Conservation (phyloP, 2,113 vertebrate genomes). For the Pampusana beccarii region DNA sequence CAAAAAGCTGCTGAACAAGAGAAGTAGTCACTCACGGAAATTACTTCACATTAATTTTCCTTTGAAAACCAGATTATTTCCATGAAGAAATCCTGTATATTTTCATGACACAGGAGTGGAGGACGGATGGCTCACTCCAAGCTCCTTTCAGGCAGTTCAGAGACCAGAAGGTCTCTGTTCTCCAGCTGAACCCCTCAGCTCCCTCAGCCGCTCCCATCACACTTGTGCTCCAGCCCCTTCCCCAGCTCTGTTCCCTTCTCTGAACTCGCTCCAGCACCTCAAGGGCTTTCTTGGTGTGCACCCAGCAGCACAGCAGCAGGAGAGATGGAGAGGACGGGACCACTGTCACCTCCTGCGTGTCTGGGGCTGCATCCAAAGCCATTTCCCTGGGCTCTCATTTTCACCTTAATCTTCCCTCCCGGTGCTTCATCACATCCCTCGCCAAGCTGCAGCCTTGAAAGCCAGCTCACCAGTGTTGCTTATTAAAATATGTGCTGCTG, state of each 20-base stretch:
- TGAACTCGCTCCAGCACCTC: no score
- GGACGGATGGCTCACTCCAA: not conserved
- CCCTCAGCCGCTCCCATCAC: no score
- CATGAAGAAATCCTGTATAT: not conserved
- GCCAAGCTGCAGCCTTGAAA: not conserved
- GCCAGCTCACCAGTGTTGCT: not conserved
- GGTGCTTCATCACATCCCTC: not conserved
- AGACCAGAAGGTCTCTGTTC: no score
- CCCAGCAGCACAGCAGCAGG: not conserved
- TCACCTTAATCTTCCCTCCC: accelerated
- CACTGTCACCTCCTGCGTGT: not conserved
- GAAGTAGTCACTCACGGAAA: not conserved
- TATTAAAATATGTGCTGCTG: not conserved
- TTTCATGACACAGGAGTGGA: not conserved
- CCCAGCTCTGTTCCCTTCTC: no score
- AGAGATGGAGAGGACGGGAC: not conserved
- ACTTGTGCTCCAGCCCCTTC: no score
- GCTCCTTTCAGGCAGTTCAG: not conserved
- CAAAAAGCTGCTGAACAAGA: not conserved
- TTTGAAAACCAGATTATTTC: not conserved
- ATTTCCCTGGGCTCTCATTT: accelerated
- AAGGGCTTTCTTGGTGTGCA: no score
- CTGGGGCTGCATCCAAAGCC: not conserved
- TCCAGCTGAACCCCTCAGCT: no score
- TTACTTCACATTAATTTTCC: not conserved